Evolutionary conservation across 2,888 invertebrate species (phyloP), one percentile per base, ranked within the genome.

Genomic region (Morpho achilles): DNA sequence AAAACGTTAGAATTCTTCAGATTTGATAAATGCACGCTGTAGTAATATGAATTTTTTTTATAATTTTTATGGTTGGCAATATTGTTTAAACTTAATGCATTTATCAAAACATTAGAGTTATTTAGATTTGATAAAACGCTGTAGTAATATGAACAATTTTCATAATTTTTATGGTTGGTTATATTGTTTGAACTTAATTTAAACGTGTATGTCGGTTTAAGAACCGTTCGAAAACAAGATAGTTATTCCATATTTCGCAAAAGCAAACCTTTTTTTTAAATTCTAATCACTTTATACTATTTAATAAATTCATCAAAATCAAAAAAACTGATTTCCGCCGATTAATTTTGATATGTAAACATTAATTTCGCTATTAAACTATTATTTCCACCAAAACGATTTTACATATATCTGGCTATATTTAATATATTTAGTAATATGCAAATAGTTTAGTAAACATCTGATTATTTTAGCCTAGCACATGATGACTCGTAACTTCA

Each of bases 351-450:
- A 45, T 45, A 45, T 45, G 45, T 45, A 5, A 45, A 10, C 16
- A 16, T 45, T n/a, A n/a, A 45, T 32, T 32, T 32, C 32, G 45
- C 10, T 45, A 10, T 45, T 7, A 9, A 45, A 45, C 10, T 45
- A 48, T 16, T 16, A 16, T 44, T 52, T 48, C 51, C 47, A 52
- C 47, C 53, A 51, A 68, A 65, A 70, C 72, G 75, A 74, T 71
- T 71, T 69, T 67, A 70, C 74, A 78, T 78, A 74, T 73, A 79
- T 72, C 70, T 60, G 56, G 55, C 53, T 63, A 66, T 45, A 5
- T 5, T 79, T 84, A 81, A 76, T 72, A 47, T 73, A 80, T 76
- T 86, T 45, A 42, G 42, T 86, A 87, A 85, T 85, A 87, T 70
- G 81, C 32, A 32, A 32, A 5, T 2, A 32, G 32, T 3, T 3